Evolutionary conservation across 2,888 invertebrate genomes (phyloP).

Genomic region (Congeria kusceri): DNA sequence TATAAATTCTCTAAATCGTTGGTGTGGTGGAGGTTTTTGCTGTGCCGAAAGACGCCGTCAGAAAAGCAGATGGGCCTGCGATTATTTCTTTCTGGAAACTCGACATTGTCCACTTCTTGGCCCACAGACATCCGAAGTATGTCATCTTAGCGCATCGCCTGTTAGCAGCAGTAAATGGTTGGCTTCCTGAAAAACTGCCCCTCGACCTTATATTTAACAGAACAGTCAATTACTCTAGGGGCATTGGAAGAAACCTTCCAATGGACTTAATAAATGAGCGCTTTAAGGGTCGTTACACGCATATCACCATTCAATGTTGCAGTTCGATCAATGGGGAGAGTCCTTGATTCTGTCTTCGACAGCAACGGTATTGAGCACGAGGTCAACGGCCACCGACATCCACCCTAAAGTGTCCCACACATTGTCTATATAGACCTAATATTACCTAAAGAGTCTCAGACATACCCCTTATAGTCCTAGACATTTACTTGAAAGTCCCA

Average conservation of each 20-base stretch:
- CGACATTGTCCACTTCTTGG: slow-evolving; percentile 48
- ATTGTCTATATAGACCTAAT: no score
- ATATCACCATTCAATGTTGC: no score
- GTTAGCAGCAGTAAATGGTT: slow-evolving; percentile 39
- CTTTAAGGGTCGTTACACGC: slow-evolving; percentile 44
- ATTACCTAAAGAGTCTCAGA: no score
- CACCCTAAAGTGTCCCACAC: no score
- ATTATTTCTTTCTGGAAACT: slow-evolving; percentile 60
- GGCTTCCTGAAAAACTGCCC: slow-evolving; percentile 45
- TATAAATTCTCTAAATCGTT: slow-evolving; percentile 41
- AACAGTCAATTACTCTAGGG: slow-evolving; percentile 61
- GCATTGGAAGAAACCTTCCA: slow-evolving; percentile 57
- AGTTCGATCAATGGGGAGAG: no score
- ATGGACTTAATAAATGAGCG: slow-evolving; percentile 62
- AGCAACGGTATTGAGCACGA: no score
- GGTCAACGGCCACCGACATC: no score
- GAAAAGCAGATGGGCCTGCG: slow-evolving; percentile 65
- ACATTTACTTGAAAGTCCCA: no score
- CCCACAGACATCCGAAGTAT: slow-evolving; percentile 56
- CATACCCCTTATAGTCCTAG: no score
- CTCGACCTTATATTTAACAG: slow-evolving; percentile 46
- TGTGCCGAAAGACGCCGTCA: slow-evolving; percentile 62
- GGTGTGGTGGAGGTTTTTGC: slow-evolving; percentile 57
- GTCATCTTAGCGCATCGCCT: slow-evolving; percentile 55
- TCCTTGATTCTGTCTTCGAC: no score